Percentiles rank a stretch among this genome's conserved stretches.
Conservation (phyloP, 2,113 vertebrate genomes). For the Carassius carassius region DNA sequence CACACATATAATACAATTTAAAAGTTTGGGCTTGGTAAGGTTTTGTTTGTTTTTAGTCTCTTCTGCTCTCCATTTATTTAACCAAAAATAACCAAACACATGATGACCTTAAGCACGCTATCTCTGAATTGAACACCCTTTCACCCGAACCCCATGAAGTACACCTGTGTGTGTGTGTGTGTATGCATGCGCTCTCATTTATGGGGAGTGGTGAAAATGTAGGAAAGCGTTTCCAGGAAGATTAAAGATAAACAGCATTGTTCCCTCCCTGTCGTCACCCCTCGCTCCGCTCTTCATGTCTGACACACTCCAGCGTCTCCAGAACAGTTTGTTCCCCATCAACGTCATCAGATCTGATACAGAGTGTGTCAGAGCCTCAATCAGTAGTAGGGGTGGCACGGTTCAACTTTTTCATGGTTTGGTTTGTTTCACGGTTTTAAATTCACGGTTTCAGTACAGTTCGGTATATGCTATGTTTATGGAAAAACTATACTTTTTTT, state of each 20-base stretch:
- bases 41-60: no score
- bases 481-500: no score
- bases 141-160: no score
- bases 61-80: no score
- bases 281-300: background rate
- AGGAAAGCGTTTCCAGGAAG: constrained; percentile 70
- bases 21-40: no score
- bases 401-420: no score
- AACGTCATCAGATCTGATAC: background rate
- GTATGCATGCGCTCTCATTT: constrained; percentile 5
- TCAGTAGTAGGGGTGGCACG: no score
- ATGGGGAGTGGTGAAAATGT: constrained; percentile 53
- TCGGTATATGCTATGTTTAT: no score
- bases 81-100: no score
- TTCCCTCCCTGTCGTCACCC: constrained; percentile 53
- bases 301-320: constrained; percentile 1
- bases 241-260: constrained; percentile 72
- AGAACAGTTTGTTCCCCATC: constrained; percentile 2
- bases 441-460: no score
- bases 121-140: background rate
- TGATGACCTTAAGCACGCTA: background rate
- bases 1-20: no score
- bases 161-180: constrained; percentile 17
- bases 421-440: no score
- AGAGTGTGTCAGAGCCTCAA: background rate